Conservation (phyloP, 2,113 vertebrate species). For the Tachysurus fulvidraco region DNA sequence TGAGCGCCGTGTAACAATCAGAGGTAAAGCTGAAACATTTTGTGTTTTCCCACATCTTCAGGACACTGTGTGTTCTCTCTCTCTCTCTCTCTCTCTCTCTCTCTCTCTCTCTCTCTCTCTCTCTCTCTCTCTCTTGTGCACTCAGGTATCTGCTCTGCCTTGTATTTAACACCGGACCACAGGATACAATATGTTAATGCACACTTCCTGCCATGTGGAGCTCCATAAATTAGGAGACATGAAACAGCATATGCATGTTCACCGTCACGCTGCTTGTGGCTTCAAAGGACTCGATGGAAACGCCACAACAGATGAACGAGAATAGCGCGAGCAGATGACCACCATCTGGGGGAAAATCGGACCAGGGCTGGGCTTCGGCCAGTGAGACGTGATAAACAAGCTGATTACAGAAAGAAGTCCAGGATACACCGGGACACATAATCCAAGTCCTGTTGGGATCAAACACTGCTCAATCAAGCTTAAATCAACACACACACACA, state of each 20-base stretch:
- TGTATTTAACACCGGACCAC: conserved; percentile 7
- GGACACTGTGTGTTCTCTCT: background rate
- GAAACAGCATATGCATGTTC: conserved; percentile 36
- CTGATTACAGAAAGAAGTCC: conserved; percentile 21
- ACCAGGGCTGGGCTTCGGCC: conserved; percentile 18
- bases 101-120: conserved; percentile 10
- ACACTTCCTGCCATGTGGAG: conserved; percentile 34
- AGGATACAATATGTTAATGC: conserved; percentile 36
- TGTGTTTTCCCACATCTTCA: background rate
- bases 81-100: conserved; percentile 6
- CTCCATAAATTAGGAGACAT: conserved; percentile 43
- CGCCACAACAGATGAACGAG: conserved; percentile 30
- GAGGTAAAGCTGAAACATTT: background rate
- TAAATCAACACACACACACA: background rate
- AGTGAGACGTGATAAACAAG: conserved; percentile 33
- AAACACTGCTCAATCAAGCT: background rate
- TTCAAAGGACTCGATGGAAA: conserved; percentile 41
- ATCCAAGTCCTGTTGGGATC: conserved; percentile 1
- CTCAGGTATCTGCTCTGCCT: conserved; percentile 12
- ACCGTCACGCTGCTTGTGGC: conserved; percentile 30
- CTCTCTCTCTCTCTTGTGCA: conserved; percentile 15
- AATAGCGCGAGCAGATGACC: conserved; percentile 21
- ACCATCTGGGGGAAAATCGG: conserved; percentile 41
- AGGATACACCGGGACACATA: background rate
- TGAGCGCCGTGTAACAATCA: background rate